Evolutionary conservation across 1,140 invertebrate genomes (phyloP).

Genomic region (Leucophenga varia): DNA sequence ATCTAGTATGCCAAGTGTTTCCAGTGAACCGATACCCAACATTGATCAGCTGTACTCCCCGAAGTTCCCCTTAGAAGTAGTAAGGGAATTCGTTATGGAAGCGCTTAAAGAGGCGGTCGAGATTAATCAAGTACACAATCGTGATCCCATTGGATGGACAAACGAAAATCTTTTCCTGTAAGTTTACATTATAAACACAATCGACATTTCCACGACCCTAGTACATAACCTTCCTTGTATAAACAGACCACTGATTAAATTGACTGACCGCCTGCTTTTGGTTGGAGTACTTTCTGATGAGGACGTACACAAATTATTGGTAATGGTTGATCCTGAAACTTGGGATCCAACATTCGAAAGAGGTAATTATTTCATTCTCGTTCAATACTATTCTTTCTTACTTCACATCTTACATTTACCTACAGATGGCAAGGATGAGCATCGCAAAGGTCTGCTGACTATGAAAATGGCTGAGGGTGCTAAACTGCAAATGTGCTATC

Average conservation of each 20-base stretch:
- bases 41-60: constrained; percentile 91
- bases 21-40: constrained; percentile 80
- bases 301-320: constrained; percentile 88
- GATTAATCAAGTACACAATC: constrained; percentile 94
- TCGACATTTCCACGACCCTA: no score
- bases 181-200: constrained; percentile 59
- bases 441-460: constrained; percentile 88
- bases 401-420: no score
- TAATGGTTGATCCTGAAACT: constrained; percentile 93
- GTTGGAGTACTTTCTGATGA: constrained; percentile 95
- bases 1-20: constrained; percentile 58
- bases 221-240: no score
- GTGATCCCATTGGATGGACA: constrained; percentile 97
- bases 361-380: no score
- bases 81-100: constrained; percentile 93
- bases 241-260: constrained; percentile 93
- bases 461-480: constrained; percentile 99
- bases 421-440: constrained; percentile 84
- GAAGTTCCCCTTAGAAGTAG: constrained; percentile 88
- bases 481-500: constrained; percentile 94
- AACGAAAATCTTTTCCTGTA: constrained; percentile 98
- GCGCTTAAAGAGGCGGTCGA: constrained; percentile 91
- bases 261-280: constrained; percentile 89
- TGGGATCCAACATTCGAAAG: constrained; percentile 84
- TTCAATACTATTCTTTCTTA: no score